phyloP scores from a whole-genome alignment of 2,888 invertebrate genomes.

The Protonemura montana region DNA sequence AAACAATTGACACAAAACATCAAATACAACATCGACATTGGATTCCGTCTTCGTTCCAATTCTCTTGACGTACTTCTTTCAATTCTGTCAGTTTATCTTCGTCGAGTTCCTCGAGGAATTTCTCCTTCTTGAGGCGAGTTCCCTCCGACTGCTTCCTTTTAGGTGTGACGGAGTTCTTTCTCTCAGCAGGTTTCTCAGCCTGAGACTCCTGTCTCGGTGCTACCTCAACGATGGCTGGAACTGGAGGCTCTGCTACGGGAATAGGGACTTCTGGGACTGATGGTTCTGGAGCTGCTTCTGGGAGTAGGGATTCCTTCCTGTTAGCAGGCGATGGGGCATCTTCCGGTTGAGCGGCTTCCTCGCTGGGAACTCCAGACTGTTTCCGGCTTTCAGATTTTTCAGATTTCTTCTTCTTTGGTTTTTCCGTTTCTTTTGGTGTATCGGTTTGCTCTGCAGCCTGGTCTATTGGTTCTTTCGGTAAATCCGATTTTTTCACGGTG shows the following conservation, averaged over 20 bases:
- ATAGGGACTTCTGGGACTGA: background rate
- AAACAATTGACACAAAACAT: slow-evolving; percentile 49
- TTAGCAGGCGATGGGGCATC: background rate
- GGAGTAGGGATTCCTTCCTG: slow-evolving; percentile 8
- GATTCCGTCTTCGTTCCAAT: background rate
- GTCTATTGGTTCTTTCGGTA: slow-evolving; percentile 21
- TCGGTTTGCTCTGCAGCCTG: background rate
- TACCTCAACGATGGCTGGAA: background rate
- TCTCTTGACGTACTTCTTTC: slow-evolving; percentile 64
- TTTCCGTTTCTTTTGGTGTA: slow-evolving; percentile 18
- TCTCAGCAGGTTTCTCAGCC: background rate
- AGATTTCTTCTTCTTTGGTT: slow-evolving; percentile 24
- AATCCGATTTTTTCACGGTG: slow-evolving; percentile 42
- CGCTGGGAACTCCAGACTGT: background rate
- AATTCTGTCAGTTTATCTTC: slow-evolving; percentile 69
- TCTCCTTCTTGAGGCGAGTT: slow-evolving; percentile 20
- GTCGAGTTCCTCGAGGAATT: slow-evolving; percentile 63
- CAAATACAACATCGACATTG: background rate
- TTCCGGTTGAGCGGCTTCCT: background rate
- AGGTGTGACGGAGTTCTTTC: background rate
- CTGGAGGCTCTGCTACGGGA: background rate
- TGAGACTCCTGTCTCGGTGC: slow-evolving; percentile 24
- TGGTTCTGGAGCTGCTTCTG: background rate
- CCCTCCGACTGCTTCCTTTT: background rate
- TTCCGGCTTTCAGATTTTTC: background rate